phyloP scores from a whole-genome alignment of 2,113 vertebrate species.

The Erpornis zantholeuca region DNA sequence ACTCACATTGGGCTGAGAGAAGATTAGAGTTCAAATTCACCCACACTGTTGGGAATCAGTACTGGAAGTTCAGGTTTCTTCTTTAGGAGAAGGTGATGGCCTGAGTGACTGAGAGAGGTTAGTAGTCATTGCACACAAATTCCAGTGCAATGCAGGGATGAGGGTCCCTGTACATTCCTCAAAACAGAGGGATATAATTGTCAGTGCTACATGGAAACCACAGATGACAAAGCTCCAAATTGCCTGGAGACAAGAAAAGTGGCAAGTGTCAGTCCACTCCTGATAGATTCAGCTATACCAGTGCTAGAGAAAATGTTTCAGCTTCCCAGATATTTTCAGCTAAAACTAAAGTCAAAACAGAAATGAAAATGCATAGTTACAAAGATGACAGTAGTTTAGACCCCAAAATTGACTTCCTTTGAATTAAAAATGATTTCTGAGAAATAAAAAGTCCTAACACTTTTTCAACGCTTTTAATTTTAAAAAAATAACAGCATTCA shows the following conservation, averaged over 20 bases:
- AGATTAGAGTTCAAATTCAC: background rate
- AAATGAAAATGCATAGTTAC: background rate
- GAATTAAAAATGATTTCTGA: background rate
- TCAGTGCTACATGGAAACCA: background rate
- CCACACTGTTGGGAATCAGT: background rate
- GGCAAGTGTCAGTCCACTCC: background rate
- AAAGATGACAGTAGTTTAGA: background rate
- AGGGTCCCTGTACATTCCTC: background rate
- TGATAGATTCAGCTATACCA: background rate
- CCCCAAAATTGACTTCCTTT: background rate
- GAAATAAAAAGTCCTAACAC: background rate
- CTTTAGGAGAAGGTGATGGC: background rate
- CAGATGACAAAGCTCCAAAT: background rate
- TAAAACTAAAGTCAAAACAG: background rate
- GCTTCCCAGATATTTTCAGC: background rate
- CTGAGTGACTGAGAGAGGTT: background rate
- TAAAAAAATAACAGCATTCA: background rate
- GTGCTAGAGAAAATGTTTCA: background rate
- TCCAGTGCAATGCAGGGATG: background rate
- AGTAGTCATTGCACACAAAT: background rate
- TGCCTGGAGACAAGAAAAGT: background rate
- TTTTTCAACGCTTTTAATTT: background rate
- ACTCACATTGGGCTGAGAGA: background rate
- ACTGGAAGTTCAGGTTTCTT: background rate
- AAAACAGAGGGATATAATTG: background rate